Conservation (phyloP, 2,113 vertebrate species). For the Sturnus vulgaris region DNA sequence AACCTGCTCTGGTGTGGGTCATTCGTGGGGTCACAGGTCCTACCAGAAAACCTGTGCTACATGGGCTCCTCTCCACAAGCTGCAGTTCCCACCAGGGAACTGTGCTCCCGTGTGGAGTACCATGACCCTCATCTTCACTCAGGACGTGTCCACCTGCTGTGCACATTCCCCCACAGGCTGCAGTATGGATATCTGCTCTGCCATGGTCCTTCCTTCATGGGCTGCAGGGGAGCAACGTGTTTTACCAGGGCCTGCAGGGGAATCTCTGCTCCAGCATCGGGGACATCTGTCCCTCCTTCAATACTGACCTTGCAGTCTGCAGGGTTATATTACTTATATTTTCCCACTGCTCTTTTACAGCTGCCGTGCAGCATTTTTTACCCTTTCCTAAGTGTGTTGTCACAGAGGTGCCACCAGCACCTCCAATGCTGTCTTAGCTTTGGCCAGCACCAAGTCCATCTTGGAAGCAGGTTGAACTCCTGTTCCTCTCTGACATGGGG, state of each 20-base stretch:
- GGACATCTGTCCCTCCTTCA: not conserved
- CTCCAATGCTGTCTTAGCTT: rapidly evolving
- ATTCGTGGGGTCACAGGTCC: not conserved
- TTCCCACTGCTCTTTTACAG: not conserved
- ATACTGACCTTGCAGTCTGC: not conserved
- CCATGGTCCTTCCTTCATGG: not conserved
- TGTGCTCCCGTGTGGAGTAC: not conserved
- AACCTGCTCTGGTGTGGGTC: not conserved
- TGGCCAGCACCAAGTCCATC: not conserved
- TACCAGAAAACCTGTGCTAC: not conserved
- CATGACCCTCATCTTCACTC: not conserved
- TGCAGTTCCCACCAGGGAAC: not conserved
- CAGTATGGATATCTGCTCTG: not conserved
- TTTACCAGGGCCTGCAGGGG: not conserved
- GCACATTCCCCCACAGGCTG: not conserved
- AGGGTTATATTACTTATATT: not conserved
- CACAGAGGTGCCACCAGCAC: not conserved
- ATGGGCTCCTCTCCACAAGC: not conserved
- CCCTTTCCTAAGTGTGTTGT: not conserved
- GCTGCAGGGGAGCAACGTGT: not conserved
- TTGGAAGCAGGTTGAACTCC: not conserved
- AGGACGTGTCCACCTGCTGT: not conserved
- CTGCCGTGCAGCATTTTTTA: not conserved
- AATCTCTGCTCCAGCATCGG: not conserved
- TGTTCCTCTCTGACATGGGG: not conserved